Percentiles rank a stretch among this genome's conserved stretches.
Evolutionary conservation across 2,797 vertebrate genomes (phyloP).

Genomic region (Acridotheres tristis): DNA sequence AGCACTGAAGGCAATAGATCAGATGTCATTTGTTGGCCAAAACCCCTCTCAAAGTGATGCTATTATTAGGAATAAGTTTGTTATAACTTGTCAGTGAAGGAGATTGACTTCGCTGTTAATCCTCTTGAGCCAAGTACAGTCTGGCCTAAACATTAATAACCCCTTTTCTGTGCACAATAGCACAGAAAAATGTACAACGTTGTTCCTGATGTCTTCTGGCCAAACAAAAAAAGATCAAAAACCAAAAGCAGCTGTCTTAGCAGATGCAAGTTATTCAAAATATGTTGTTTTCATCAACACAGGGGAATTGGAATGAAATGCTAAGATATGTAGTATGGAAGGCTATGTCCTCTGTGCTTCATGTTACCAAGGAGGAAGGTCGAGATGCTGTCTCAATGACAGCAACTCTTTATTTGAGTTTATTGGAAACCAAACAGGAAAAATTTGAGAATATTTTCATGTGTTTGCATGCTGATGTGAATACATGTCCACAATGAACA

Average conservation of each 20-base stretch:
- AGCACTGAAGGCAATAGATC: constrained; percentile 7
- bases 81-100: constrained; percentile 48
- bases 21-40: constrained; percentile 16
- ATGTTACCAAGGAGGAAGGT: background rate
- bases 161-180: background rate
- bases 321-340: background rate
- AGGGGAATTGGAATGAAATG: background rate
- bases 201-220: background rate
- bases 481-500: background rate
- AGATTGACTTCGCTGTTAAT: constrained; percentile 33
- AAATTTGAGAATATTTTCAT: background rate
- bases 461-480: background rate
- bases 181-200: background rate
- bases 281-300: background rate
- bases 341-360: background rate
- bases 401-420: background rate
- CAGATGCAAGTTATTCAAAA: background rate
- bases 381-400: background rate
- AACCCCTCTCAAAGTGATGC: constrained; percentile 19
- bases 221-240: background rate
- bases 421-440: background rate
- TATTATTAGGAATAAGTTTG: constrained; percentile 38
- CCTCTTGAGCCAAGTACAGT: background rate
- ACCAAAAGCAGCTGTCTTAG: background rate
- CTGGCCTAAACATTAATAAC: constrained; percentile 23